Base-by-base conservation (phyloP, 1,140 invertebrate species). In the Protaetia brevitarsis region DNA sequence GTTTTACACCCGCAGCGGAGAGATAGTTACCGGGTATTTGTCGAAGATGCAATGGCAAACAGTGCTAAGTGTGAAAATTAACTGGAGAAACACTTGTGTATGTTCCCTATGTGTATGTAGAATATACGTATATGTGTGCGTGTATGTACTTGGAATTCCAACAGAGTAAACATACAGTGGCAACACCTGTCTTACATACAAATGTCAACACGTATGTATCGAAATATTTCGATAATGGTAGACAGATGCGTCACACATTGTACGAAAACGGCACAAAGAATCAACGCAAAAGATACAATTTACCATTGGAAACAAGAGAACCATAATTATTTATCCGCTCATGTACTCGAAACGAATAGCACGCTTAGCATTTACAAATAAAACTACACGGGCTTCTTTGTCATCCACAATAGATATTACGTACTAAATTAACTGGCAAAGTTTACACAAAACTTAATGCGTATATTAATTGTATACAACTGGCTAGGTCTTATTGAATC, bases 221-320 rank as follows among this genome's bases (percentile, higher is more conserved):
- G 34, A 37, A 37, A 37, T 37, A 37, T 37, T 37, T 37, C 34
- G 34, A 37, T 37, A 37, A 37, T 37, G 34, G 34, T 37, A 37
- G 34, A 37, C 34, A 37, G 34, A 37, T 37, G 34, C 34, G 34
- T 37, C 34, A 37, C 34, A 37, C 34, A 37, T 37, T 37, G 34
- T 37, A 37, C 34, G 16, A 37, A 37, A 37, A 37, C 34, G 34
- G 34, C 34, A 37, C 34, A 37, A 37, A 37, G 16, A 37, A 37
- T 11, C 11, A 37, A 37, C 3, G 34, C 3, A 37, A 16, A 37
- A 37, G 34, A 37, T 37, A n/a, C n/a, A n/a, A n/a, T n/a, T n/a
- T n/a, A n/a, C n/a, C n/a, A n/a, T n/a, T n/a, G 34, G 34, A 37
- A 37, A 37, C 34, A 16, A 37, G 16, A 37, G 34, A 16, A 37